Base-by-base conservation (phyloP, 2,888 invertebrate genomes). In the Drosophila siamana region DNA sequence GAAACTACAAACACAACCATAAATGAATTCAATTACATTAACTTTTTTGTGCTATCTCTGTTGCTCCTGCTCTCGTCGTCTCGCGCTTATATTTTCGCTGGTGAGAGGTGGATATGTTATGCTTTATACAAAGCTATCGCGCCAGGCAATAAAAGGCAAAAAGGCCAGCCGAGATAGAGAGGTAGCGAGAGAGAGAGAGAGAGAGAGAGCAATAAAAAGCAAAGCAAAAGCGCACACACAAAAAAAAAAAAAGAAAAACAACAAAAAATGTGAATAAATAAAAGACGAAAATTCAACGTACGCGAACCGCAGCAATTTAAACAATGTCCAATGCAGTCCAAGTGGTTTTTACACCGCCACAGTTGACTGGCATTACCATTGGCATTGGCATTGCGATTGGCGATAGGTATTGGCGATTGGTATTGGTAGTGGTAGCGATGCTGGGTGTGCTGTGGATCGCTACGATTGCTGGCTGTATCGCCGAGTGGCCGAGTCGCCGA, bases 1-100 rank as follows among this genome's bases (percentile, higher is more conserved):
- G 59, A 76, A 86, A 72, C 80, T 80, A 80, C 74, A 88, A 87
- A 76, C 80, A 87, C 82, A 88, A 70, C 85, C 86, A 88, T 85
- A 88, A 85, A 85, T 85, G 85, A 88, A 85, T 85, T 85, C 85
- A 85, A 85, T 85, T 85, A 85, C 85, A 85, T 85, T 85, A 88
- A 86, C 69, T 83, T 85, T 87, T 78, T 68, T 71, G 24, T 56
- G 24, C 2, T 51, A 11, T 54, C 46, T 62, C 38, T 38, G 24
- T 28, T 28, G 50, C 2, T 19, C n/a, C 16, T 15, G 13, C n/a
- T n/a, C 8, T 4, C 30, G n/a, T 40, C 15, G n/a, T 40, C 15
- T 28, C 11, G 6, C 16, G 26, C 13, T 50, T 15, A 7, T 33
- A 9, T 26, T 30, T 5, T 46, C 2, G 36, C 36, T 41, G 41